Conservation (phyloP, 2,113 vertebrate species). For the Tragelaphus imberbis region DNA sequence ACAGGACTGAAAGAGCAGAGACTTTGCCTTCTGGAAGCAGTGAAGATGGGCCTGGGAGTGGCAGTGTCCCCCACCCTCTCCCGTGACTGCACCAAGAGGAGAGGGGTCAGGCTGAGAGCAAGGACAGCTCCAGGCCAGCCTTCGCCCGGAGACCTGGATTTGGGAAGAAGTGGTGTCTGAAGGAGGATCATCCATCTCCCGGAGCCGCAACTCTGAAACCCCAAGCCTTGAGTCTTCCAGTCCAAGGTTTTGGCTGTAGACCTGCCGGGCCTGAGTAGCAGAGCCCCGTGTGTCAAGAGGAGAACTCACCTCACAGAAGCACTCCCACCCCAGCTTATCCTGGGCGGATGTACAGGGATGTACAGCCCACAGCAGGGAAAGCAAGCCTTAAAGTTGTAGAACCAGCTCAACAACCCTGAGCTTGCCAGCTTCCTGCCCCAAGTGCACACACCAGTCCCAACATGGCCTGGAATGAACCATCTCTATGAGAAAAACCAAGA, state of each 20-base stretch:
- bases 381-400: neutral
- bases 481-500: neutral
- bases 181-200: neutral
- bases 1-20: neutral
- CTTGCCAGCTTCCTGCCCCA: conserved; percentile 35
- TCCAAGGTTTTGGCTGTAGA: neutral
- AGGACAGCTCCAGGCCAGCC: neutral
- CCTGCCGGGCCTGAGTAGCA: neutral
- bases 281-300: neutral
- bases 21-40: neutral
- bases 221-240: neutral
- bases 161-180: neutral
- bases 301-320: neutral
- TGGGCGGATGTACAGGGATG: neutral
- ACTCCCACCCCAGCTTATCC: neutral
- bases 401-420: conserved; percentile 30
- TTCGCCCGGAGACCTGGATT: neutral
- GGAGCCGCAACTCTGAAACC: neutral
- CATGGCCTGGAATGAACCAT: conserved; percentile 24
- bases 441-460: conserved; percentile 25
- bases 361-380: neutral
- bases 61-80: neutral
- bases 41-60: neutral
- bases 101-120: neutral
- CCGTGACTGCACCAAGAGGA: neutral